A percentile compares a stretch with the other conserved stretches of the same genome.
phyloP scores from a whole-genome alignment of 1,140 invertebrate genomes.

The Drosophila sechellia region DNA sequence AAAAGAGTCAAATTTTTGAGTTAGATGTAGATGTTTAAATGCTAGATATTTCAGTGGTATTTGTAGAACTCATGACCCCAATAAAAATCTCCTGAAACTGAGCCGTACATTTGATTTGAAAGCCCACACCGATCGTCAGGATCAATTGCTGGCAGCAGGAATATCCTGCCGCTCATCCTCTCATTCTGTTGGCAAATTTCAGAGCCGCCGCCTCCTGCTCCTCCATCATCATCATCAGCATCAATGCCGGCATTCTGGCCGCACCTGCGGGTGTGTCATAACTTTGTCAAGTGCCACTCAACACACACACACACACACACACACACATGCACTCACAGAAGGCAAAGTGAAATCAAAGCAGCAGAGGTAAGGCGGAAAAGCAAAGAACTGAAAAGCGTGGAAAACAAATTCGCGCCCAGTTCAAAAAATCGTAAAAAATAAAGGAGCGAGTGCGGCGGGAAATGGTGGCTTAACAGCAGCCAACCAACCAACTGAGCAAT shows the following conservation, averaged over 20 bases:
- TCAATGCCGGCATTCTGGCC: conserved; percentile 33
- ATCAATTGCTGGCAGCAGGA: conserved; percentile 24
- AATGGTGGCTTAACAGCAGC: conserved; percentile 30
- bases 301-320: conserved; percentile 39
- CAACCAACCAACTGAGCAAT: conserved; percentile 51
- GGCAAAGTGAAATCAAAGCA: conserved; percentile 51
- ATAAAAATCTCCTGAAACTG: neutral
- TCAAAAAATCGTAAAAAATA: conserved; percentile 30
- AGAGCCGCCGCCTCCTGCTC: conserved; percentile 15
- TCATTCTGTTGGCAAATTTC: conserved; percentile 5
- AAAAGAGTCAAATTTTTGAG: neutral
- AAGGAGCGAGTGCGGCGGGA: neutral
- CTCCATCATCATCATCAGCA: conserved; percentile 13
- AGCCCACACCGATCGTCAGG: conserved; percentile 2
- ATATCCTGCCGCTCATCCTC: conserved; percentile 8
- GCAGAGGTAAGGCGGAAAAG: conserved; percentile 11
- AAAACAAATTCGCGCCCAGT: conserved; percentile 41
- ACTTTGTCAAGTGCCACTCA: conserved; percentile 61
- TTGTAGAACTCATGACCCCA: neutral
- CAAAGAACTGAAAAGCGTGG: neutral
- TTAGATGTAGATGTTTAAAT: neutral
- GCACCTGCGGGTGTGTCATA: conserved; percentile 55
- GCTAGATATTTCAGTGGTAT: neutral
- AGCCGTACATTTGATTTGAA: neutral
- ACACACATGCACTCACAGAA: conserved; percentile 15